Percentiles rank a stretch among this genome's conserved stretches.
phyloP scores from a whole-genome alignment of 2,113 vertebrate species.

The Bettongia penicillata region DNA sequence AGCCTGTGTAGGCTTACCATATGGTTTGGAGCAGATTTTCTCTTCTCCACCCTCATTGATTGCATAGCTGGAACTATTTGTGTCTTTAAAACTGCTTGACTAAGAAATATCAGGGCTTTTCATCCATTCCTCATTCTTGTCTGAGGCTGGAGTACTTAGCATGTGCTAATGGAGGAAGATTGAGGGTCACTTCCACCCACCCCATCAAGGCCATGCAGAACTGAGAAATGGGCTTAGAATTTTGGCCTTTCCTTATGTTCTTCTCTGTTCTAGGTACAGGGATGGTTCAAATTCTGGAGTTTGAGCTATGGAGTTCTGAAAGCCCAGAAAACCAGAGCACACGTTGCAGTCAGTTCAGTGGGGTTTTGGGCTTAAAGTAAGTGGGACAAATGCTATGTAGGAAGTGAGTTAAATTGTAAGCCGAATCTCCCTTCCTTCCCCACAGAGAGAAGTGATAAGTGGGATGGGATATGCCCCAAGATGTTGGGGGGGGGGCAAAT shows the following conservation, averaged over 20 bases:
- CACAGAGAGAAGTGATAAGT: not conserved
- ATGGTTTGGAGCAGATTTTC: not conserved
- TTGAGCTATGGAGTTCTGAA: not conserved
- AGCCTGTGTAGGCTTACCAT: not conserved
- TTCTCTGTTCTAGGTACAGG: not conserved
- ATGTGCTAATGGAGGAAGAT: not conserved
- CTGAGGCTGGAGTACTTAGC: not conserved
- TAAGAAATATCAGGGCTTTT: not conserved
- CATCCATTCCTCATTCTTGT: not conserved
- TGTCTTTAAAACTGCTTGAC: not conserved
- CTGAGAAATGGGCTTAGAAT: not conserved
- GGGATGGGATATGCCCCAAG: not conserved
- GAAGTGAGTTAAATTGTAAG: not conserved
- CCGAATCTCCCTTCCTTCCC: not conserved
- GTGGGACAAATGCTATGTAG: not conserved
- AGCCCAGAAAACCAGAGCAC: not conserved
- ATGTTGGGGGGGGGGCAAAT: not conserved
- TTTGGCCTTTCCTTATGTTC: not conserved
- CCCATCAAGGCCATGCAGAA: not conserved
- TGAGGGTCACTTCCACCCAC: not conserved
- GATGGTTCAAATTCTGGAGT: not conserved
- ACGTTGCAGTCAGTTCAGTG: not conserved
- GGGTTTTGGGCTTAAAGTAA: not conserved
- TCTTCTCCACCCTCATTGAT: not conserved
- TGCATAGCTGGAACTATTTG: not conserved